Evolutionary conservation across 1,140 invertebrate species (phyloP).

Genomic region (Penaeus chinensis): DNA sequence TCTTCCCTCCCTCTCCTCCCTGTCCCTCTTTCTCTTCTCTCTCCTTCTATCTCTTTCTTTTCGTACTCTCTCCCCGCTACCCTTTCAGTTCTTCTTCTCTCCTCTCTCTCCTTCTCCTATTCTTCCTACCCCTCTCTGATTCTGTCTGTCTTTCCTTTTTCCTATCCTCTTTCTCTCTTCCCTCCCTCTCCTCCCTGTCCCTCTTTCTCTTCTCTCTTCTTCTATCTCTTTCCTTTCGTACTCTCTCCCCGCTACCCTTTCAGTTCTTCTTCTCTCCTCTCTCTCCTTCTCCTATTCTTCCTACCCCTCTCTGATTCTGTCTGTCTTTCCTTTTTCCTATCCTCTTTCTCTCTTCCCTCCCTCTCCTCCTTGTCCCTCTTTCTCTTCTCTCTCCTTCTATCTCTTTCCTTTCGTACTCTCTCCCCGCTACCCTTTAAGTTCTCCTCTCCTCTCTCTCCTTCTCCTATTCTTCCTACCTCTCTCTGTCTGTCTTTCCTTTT

Average conservation of each 20-base stretch:
- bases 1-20: neutral
- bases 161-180: neutral
- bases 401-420: no score
- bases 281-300: no score
- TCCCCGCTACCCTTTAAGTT: neutral
- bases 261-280: neutral
- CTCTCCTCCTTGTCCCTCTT: no score
- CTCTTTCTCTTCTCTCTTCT: neutral
- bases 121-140: no score
- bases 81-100: neutral
- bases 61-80: neutral
- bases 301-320: no score
- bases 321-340: no score
- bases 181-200: no score
- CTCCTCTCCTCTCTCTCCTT: no score
- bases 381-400: no score
- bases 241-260: neutral
- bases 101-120: neutral
- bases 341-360: neutral
- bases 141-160: no score
- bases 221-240: neutral
- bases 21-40: neutral
- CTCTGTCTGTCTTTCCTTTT: no score
- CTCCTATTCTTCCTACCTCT: no score
- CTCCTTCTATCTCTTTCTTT: neutral